Evolutionary conservation across 2,797 vertebrate genomes (phyloP).

Genomic region (Trachurus trachurus): DNA sequence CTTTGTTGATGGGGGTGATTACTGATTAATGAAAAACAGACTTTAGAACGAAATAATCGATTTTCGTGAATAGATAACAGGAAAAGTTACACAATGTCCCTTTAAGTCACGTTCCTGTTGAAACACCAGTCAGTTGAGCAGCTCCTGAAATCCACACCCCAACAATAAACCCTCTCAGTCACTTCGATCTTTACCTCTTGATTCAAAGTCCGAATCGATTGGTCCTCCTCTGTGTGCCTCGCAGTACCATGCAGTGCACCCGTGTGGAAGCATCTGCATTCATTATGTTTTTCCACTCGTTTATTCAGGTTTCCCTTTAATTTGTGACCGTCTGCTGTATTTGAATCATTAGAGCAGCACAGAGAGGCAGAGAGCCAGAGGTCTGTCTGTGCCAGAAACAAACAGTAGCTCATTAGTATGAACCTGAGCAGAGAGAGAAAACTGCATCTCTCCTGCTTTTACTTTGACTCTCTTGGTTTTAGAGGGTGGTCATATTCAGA

Average conservation of each 20-base stretch:
- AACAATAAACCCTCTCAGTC: no score
- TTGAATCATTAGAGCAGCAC: background rate
- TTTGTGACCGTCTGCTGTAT: background rate
- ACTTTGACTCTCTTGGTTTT: background rate
- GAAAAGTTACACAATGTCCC: no score
- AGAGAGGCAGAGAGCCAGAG: background rate
- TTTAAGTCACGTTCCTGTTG: no score
- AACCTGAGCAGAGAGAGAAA: background rate
- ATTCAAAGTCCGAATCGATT: background rate
- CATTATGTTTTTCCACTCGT: no score
- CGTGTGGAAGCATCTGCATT: background rate
- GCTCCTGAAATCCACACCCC: no score
- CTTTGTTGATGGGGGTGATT: no score
- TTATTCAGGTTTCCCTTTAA: background rate
- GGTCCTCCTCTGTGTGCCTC: background rate
- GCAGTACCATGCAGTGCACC: background rate
- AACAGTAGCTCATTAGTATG: background rate
- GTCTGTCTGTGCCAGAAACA: background rate
- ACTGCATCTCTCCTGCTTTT: background rate
- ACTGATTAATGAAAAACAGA: no score
- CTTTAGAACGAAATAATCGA: no score
- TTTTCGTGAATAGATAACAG: no score
- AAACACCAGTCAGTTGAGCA: no score
- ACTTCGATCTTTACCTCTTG: background rate
- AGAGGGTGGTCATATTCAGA: background rate